A percentile compares a stretch with the other conserved stretches of the same genome.
These are phyloP conservation scores for Dorcus hopei DNA, from an alignment of 2,888 invertebrate species.

Conservation along the genomic window DNA sequence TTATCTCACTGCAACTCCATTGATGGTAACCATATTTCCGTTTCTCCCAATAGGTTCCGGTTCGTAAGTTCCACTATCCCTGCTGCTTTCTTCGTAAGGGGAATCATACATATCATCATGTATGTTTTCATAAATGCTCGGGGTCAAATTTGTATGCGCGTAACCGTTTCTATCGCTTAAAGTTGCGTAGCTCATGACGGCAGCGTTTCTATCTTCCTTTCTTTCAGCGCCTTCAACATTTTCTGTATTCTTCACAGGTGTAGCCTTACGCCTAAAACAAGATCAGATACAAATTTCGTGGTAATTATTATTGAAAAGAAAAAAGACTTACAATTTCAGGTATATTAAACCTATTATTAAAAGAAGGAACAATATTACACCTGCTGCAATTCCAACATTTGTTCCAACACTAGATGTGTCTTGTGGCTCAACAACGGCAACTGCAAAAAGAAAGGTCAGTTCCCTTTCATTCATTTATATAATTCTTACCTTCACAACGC, in stretches of 20 bases:
- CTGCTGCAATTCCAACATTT: conserved; percentile 81
- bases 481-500: conserved; percentile 65
- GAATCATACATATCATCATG: conserved; percentile 72
- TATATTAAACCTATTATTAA: conserved; percentile 78
- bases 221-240: conserved; percentile 83
- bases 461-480: background rate
- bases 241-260: conserved; percentile 84
- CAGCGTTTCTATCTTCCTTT: conserved; percentile 82
- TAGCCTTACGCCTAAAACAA: conserved; percentile 69
- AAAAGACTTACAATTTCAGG: conserved; percentile 69
- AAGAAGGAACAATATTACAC: conserved; percentile 74
- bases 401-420: conserved; percentile 72
- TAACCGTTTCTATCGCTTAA: conserved; percentile 66
- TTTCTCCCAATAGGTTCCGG: conserved; percentile 61
- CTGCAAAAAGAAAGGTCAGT: conserved; percentile 31
- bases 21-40: conserved; percentile 75
- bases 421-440: conserved; percentile 65
- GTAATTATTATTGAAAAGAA: conserved; percentile 1
- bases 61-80: conserved; percentile 59
- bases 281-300: background rate
- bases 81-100: conserved; percentile 65
- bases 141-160: conserved; percentile 36
- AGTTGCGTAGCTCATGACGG: conserved; percentile 86
- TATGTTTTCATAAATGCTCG: conserved; percentile 61
- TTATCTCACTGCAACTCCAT: conserved; percentile 83